These are phyloP conservation scores for Varanus komodoensis DNA, from an alignment of 2,113 vertebrate genomes.

Conservation along the genomic window DNA sequence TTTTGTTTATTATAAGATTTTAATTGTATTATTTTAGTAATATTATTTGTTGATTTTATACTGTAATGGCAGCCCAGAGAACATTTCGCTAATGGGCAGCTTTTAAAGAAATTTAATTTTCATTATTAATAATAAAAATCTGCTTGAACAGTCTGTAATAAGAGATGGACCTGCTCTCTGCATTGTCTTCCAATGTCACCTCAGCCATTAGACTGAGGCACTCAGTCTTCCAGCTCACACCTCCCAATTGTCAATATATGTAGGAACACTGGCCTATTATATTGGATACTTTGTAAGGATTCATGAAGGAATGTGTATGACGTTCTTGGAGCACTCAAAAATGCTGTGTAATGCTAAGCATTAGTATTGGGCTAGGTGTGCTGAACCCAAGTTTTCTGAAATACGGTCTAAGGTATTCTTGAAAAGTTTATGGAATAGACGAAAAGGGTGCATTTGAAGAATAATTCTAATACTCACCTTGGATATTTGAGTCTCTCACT, in stretches of 20 bases:
- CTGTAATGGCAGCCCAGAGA: too few species aligned
- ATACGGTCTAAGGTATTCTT: neutral
- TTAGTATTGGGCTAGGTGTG: neutral
- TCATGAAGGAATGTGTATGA: too few species aligned
- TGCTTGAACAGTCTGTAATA: too few species aligned
- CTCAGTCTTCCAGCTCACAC: neutral
- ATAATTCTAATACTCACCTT: neutral
- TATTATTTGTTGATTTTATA: too few species aligned
- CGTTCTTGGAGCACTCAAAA: too few species aligned
- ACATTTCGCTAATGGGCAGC: too few species aligned
- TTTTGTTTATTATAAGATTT: too few species aligned
- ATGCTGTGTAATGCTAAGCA: neutral
- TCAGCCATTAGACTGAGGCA: neutral
- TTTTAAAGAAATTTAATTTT: too few species aligned
- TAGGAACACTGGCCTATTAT: neutral
- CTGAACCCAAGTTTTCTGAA: neutral
- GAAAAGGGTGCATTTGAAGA: neutral
- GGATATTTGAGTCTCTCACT: neutral
- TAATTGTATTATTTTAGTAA: too few species aligned
- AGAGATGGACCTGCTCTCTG: too few species aligned
- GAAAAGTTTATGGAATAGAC: neutral
- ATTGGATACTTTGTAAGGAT: neutral
- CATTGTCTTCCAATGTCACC: neutral
- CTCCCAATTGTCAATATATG: neutral
- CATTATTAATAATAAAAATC: too few species aligned